A percentile compares a stretch with the other conserved stretches of the same genome.
phyloP scores from a whole-genome alignment of 2,797 vertebrate species.

The Pelochelys cantorii region DNA sequence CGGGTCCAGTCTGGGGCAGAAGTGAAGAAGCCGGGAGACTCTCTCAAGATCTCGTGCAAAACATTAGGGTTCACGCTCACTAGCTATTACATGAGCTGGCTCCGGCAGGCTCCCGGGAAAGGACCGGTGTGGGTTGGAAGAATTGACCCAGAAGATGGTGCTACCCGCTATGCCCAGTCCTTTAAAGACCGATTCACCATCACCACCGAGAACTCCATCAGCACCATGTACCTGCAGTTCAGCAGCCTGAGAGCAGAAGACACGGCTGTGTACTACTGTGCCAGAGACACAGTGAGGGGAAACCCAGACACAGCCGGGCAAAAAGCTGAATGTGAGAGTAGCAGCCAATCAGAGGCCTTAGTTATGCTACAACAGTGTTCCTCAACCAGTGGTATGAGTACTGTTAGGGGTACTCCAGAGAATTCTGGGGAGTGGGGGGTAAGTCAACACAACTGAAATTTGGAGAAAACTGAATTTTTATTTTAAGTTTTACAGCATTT shows the following conservation, averaged over 20 bases:
- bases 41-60: neutral
- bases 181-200: neutral
- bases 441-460: too few relatives aligned
- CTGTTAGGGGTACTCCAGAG: too few relatives aligned
- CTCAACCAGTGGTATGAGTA: too few relatives aligned
- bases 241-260: neutral
- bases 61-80: neutral
- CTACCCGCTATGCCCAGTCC: neutral
- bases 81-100: neutral
- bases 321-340: neutral
- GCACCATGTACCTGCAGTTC: neutral
- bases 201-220: neutral
- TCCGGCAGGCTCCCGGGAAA: neutral
- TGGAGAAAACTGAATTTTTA: too few relatives aligned
- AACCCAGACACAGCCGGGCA: neutral
- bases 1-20: neutral
- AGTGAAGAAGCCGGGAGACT: neutral
- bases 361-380: too few relatives aligned
- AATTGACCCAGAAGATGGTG: neutral
- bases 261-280: neutral
- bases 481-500: too few relatives aligned
- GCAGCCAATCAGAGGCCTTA: too few relatives aligned
- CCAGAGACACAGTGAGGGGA: neutral
- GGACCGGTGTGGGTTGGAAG: neutral
- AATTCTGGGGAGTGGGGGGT: too few relatives aligned